Evolutionary conservation across 2,113 vertebrate species (phyloP), one percentile per base, ranked within the genome.

Genomic region (Phrynosoma blainvillii): DNA sequence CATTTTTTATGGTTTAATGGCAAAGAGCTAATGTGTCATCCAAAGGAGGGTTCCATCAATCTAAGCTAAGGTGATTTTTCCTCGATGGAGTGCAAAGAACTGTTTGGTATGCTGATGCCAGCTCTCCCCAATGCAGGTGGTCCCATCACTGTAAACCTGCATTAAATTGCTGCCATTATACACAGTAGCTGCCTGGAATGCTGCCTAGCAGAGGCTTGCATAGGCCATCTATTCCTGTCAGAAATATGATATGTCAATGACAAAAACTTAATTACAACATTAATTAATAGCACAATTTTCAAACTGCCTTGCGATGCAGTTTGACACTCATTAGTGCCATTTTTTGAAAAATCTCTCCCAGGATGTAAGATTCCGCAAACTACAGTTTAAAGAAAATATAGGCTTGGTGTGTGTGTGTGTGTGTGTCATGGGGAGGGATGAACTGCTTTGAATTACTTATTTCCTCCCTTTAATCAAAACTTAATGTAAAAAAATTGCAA

Each of bases 181-280:
- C 84, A 66, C 94, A 92, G 95, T 93, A 94, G 94, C 94, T 96
- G 94, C 95, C 97, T 96, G 97, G 96, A 97, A 94, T 90, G 87
- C 94, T 97, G 97, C 96, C 97, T 98, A 96, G 96, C 95, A 93
- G 84, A 96, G 94, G 93, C 97, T 96, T 96, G 95, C 95, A 96
- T 92, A 97, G 96, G 96, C 96, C 95, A 99, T 99, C 98, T 97
- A 98, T 98, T 98, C 96, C 96, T 97, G 98, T 99, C 99, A 99
- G 95, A 97, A 96, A 96, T 96, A 97, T 97, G 98, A 98, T 98
- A 98, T 97, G 97, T 99, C 98, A 99, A 98, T 98, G 98, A 98
- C 98, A 99, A 98, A 98, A 97, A 96, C 98, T 98, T 99, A 99
- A 99, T 99, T 99, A 99, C 97, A 97, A 96, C 98, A 99, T 99